These are phyloP conservation scores for Cotesia congregata DNA, from an alignment of 2,888 invertebrate genomes.

Conservation along the genomic window DNA sequence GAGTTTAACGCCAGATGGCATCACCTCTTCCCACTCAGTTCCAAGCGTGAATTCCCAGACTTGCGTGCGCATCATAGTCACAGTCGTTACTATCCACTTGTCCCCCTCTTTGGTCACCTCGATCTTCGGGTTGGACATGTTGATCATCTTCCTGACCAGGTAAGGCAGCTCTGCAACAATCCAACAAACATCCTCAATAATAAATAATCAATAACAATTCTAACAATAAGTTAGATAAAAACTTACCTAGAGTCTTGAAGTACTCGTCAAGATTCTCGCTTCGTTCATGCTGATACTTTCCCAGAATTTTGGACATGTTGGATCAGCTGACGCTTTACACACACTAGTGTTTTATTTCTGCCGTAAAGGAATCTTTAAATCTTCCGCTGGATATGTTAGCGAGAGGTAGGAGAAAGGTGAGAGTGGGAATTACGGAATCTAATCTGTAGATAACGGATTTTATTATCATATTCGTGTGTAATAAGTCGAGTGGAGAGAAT, in stretches of 20 bases:
- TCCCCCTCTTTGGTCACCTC: neutral
- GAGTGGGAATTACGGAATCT: no score
- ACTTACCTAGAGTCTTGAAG: slow-evolving; percentile 3
- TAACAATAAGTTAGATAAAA: no score
- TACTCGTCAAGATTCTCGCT: slow-evolving; percentile 9
- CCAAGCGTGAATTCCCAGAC: neutral
- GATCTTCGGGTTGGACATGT: neutral
- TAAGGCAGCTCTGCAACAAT: neutral
- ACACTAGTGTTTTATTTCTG: neutral
- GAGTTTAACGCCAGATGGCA: slow-evolving; percentile 17
- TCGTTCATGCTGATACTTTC: slow-evolving; percentile 16
- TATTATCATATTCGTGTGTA: no score
- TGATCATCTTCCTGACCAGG: slow-evolving; percentile 4
- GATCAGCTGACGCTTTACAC: neutral
- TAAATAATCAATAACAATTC: no score
- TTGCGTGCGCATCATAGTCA: slow-evolving; percentile 10
- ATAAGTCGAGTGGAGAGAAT: no score
- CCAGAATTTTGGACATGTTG: neutral
- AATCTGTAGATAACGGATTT: no score
- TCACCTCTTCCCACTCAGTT: slow-evolving; percentile 4
- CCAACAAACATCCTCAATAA: neutral
- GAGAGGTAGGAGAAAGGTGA: no score
- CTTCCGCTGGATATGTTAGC: no score
- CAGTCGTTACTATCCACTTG: neutral
- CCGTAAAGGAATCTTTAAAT: no score